Percentiles rank a stretch among this genome's conserved stretches.
Conservation (phyloP, 2,113 vertebrate species). For the Grammomys dolichurus region DNA sequence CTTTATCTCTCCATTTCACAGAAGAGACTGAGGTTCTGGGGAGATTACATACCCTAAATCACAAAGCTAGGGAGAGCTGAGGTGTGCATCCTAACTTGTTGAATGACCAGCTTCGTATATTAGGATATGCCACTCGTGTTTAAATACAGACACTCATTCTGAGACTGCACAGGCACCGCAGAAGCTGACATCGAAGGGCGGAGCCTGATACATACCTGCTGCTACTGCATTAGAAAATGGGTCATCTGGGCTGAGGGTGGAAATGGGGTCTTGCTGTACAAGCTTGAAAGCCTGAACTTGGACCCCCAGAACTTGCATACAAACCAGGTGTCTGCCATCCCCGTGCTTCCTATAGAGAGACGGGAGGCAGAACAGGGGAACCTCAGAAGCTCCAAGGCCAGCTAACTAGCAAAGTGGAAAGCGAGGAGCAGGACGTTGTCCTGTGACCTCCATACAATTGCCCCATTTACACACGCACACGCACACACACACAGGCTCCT, state of each 20-base stretch:
- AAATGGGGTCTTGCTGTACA: neutral
- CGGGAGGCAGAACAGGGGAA: too few species aligned
- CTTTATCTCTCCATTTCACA: neutral
- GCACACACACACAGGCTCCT: neutral
- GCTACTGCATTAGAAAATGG: neutral
- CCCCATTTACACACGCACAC: neutral
- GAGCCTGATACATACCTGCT: neutral
- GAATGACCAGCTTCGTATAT: neutral
- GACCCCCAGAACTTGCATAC: neutral
- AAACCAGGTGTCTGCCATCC: neutral
- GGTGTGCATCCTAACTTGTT: neutral
- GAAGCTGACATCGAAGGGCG: neutral
- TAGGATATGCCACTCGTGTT: neutral
- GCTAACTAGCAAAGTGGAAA: neutral
- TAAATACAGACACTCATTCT: neutral
- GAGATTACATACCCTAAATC: neutral
- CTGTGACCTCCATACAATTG: neutral
- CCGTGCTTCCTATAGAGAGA: neutral
- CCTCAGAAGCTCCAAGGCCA: neutral
- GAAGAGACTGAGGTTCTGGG: neutral
- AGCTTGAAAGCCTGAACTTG: neutral
- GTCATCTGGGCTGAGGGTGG: neutral
- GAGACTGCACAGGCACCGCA: neutral
- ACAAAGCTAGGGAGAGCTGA: neutral
- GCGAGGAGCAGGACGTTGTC: neutral